Evolutionary conservation across 2,113 vertebrate species (phyloP).

Genomic region (Falcunculus frontatus): DNA sequence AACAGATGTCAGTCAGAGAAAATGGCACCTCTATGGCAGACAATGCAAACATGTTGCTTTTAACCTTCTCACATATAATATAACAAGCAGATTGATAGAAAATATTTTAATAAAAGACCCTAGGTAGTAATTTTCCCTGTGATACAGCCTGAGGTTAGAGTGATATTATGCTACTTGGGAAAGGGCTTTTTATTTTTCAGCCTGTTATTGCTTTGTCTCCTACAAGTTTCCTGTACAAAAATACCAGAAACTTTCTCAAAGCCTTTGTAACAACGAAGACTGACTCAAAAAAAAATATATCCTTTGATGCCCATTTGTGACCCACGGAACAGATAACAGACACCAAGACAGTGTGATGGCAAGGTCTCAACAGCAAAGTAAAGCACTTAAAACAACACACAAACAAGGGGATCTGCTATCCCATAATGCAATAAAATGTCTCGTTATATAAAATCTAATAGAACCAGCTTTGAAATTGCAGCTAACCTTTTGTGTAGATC

Average conservation of each 20-base stretch:
- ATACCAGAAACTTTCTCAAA: background rate
- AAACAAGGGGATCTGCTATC: background rate
- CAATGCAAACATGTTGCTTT: background rate
- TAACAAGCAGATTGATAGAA: slow-evolving; percentile 6
- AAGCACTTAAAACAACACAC: background rate
- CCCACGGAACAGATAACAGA: background rate
- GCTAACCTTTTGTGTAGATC: background rate
- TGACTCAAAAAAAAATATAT: background rate
- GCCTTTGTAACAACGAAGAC: background rate
- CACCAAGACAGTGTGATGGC: background rate
- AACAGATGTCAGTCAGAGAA: slow-evolving; percentile 35
- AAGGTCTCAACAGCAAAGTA: background rate
- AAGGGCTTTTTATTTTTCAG: slow-evolving; percentile 36
- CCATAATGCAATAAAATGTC: background rate
- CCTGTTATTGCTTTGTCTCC: slow-evolving; percentile 22
- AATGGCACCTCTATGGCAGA: slow-evolving; percentile 28
- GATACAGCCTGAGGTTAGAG: background rate
- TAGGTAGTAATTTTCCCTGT: slow-evolving; percentile 58
- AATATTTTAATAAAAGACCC: slow-evolving; percentile 53
- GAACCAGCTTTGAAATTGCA: background rate
- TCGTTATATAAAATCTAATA: slow-evolving; percentile 11
- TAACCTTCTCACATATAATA: background rate
- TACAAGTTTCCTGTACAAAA: slow-evolving; percentile 4
- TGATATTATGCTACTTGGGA: slow-evolving; percentile 4
- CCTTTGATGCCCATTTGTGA: background rate